Percentiles rank a stretch among this genome's conserved stretches.
These are phyloP conservation scores for Pteropus alecto DNA, from an alignment of 2,113 vertebrate genomes.

Conservation along the genomic window DNA sequence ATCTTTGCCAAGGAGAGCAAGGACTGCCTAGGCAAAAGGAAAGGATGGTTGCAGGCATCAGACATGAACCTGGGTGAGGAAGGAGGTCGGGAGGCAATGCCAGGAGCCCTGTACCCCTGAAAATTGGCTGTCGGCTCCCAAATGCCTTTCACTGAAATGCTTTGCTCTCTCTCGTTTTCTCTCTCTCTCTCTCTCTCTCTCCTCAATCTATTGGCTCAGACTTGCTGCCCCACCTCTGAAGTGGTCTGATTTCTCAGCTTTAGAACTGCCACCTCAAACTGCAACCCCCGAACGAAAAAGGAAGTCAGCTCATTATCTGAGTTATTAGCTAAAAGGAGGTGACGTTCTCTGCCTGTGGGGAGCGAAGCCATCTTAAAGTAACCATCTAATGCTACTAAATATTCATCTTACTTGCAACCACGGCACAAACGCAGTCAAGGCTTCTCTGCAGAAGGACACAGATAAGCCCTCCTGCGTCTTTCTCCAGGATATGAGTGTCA, in stretches of 20 bases:
- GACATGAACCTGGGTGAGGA: not conserved
- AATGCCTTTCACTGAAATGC: not conserved
- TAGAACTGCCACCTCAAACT: not conserved
- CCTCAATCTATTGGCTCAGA: not conserved
- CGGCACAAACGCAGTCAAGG: not conserved
- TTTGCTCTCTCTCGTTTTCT: not conserved
- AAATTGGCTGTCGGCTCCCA: not conserved
- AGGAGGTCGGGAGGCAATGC: not conserved
- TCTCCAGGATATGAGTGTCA: not conserved
- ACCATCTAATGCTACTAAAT: not conserved
- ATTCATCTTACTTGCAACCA: not conserved
- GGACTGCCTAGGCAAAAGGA: not conserved
- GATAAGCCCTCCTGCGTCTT: not conserved
- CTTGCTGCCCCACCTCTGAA: not conserved
- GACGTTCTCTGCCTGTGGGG: not conserved
- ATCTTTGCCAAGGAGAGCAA: not conserved
- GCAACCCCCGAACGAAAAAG: not conserved
- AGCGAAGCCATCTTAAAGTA: not conserved
- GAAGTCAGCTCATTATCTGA: conserved; percentile 16
- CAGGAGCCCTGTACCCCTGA: not conserved
- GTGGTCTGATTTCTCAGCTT: not conserved
- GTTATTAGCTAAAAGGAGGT: not conserved
- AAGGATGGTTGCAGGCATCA: not conserved
- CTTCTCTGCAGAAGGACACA: not conserved
- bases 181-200: not conserved